phyloP scores from a whole-genome alignment of 2,888 invertebrate species.

The Noctua fimbriata region DNA sequence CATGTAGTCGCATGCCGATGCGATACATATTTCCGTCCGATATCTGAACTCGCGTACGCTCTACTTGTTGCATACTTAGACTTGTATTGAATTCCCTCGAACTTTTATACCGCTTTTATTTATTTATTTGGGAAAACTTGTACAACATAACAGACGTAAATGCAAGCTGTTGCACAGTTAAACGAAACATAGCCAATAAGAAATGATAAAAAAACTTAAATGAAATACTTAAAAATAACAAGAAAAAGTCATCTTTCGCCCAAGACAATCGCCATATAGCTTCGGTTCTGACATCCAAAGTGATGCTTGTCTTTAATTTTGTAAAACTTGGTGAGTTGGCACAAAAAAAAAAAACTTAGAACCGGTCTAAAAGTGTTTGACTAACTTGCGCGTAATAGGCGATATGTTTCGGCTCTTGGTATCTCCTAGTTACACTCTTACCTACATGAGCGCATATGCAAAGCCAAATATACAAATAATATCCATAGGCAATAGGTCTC shows the following conservation, averaged over 20 bases:
- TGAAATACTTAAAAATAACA: too few relatives aligned
- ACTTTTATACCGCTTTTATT: not conserved
- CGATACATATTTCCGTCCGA: slow-evolving; percentile 10
- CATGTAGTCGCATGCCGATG: not conserved
- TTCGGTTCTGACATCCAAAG: not conserved
- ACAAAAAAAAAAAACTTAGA: not conserved
- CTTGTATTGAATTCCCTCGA: not conserved
- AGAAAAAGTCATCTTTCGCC: too few relatives aligned
- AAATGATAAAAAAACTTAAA: too few relatives aligned
- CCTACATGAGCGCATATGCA: too few relatives aligned
- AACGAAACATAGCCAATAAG: too few relatives aligned
- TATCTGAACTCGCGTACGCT: not conserved
- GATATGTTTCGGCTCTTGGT: not conserved
- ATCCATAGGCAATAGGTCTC: not conserved
- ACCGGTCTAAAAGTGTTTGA: not conserved
- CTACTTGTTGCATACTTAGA: slow-evolving; percentile 13
- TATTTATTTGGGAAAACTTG: too few relatives aligned
- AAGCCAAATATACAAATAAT: not conserved
- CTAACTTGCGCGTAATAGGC: not conserved
- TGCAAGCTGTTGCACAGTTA: not conserved
- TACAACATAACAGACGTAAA: not conserved
- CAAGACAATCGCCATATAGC: not conserved
- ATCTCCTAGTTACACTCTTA: not conserved
- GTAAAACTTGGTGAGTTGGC: not conserved
- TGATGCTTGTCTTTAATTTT: not conserved